Evolutionary conservation across 2,113 vertebrate genomes (phyloP).

Genomic region (Hemibagrus wyckioides): DNA sequence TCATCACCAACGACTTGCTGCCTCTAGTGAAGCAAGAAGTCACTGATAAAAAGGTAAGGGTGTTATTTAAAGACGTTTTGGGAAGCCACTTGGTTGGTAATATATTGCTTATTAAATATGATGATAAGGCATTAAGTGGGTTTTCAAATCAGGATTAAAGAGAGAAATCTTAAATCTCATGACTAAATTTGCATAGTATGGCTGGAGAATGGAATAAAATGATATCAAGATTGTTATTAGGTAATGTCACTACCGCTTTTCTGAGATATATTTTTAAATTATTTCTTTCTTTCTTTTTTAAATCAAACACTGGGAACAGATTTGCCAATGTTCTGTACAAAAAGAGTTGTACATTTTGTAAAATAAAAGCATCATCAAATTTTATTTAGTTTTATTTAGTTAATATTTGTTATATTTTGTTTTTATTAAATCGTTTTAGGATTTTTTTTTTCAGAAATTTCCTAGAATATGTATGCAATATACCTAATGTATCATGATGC

Average conservation of each 20-base stretch:
- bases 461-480: neutral
- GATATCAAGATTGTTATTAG: neutral
- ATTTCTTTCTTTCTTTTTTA: neutral
- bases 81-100: neutral
- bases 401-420: too few relatives aligned
- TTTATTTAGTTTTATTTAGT: too few relatives aligned
- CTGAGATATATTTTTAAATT: neutral
- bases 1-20: slow-evolving; percentile 83
- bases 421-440: too few relatives aligned
- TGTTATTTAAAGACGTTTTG: neutral
- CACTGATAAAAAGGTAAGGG: slow-evolving; percentile 80
- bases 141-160: neutral
- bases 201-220: neutral
- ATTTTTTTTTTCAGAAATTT: too few relatives aligned
- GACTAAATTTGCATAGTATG: neutral
- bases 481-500: neutral
- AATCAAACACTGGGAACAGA: too few relatives aligned
- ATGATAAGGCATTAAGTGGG: neutral
- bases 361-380: too few relatives aligned
- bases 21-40: slow-evolving; percentile 82
- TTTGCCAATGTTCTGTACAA: too few relatives aligned
- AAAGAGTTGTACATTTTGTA: too few relatives aligned
- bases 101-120: neutral
- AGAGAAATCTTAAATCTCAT: neutral
- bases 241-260: neutral